Percentiles rank a stretch among this genome's conserved stretches.
phyloP scores from a whole-genome alignment of 2,113 vertebrate genomes.

The Hassar affinis region DNA sequence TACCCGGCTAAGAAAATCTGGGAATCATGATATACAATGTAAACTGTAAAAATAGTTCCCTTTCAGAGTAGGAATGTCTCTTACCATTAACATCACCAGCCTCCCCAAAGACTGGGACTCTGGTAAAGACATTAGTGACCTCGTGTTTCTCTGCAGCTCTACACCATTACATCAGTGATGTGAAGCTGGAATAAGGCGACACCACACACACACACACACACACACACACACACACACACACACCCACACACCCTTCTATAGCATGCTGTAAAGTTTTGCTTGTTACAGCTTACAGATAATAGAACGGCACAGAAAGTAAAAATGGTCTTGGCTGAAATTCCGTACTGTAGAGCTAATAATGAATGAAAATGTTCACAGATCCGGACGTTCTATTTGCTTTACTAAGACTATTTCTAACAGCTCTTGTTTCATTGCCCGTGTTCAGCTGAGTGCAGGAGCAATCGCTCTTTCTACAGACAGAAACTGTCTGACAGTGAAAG shows the following conservation, averaged over 20 bases:
- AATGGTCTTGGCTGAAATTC: not conserved
- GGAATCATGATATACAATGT: conserved; percentile 20
- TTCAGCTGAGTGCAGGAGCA: not conserved
- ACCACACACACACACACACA: too few species aligned
- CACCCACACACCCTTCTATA: not conserved
- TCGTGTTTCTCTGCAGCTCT: conserved; percentile 40
- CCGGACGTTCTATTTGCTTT: not conserved
- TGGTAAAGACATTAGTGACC: conserved; percentile 42
- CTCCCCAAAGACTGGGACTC: conserved; percentile 31
- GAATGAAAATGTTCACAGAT: not conserved
- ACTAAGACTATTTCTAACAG: not conserved
- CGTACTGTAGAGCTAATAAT: not conserved
- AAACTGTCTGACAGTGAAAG: not conserved
- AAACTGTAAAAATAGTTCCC: conserved; percentile 26
- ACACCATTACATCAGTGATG: conserved; percentile 45
- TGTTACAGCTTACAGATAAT: not conserved
- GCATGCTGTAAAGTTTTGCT: conserved; percentile 5
- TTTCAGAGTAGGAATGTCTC: conserved; percentile 22
- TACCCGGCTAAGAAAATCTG: not conserved
- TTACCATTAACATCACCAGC: conserved; percentile 25
- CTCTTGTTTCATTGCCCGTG: not conserved
- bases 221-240: too few species aligned
- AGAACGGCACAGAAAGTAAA: not conserved
- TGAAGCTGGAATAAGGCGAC: too few species aligned
- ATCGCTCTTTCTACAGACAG: not conserved